Base-by-base conservation (phyloP, 1,140 invertebrate genomes). In the Rhopalosiphum maidis region DNA sequence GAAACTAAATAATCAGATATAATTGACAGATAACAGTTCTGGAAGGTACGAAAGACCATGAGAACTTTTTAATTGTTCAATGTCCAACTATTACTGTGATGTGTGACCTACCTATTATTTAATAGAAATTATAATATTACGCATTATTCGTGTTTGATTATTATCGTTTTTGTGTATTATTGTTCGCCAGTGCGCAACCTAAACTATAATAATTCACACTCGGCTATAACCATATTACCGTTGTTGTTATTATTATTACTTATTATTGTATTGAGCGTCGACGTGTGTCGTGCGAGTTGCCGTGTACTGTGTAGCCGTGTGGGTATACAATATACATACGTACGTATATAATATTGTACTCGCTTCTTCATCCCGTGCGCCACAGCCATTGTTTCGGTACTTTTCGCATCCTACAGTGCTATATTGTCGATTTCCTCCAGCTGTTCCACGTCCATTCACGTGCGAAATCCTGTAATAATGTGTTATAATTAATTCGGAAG, bases 341-440 rank as follows among this genome's bases (percentile, higher is more conserved):
- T 25, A 23, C 25, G 41, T 43, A 7, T 85, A 85, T 25, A 11
- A 85, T 85, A 25, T 85, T 85, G n/a, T 21, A n/a, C 15, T 46
- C 25, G 15, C 11, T 51, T 46, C 25, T 88, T 88, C 46, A 88
- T 88, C 46, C n/a, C 51, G 48, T 88, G n/a, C 86, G 18, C 43
- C 8, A 5, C 30, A 68, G 30, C 87, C 35, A 55, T 90, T 60
- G 88, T 90, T 90, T 90, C 51, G 22, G 18, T 30, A 60, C 60
- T 90, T 60, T 90, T 55, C 51, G 60, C 30, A 43, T 48, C 41
- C 88, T 8, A 22, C 9, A 68, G 60, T 68, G 60, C 22, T 23
- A 55, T 41, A 90, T 60, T 22, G 88, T 51, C n/a, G 87, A 54
- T 54, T 88, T 88, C 30, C 87, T 88, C 87, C 46, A n/a, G 87